phyloP scores from a whole-genome alignment of 2,888 invertebrate species.

The Metallyticus violacea region DNA sequence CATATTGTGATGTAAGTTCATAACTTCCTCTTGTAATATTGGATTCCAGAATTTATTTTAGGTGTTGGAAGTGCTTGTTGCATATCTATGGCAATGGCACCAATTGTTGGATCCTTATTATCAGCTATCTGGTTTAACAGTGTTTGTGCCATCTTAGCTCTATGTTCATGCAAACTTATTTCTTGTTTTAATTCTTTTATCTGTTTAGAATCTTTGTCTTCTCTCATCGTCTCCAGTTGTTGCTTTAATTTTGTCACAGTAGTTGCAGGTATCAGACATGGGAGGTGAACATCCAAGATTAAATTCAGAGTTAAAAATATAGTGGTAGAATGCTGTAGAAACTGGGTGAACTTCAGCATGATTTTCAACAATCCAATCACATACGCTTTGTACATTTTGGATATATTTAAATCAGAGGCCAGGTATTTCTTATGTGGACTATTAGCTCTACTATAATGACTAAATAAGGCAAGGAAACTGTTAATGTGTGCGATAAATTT shows the following conservation, averaged over 20 bases:
- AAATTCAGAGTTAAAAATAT: not conserved
- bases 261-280: not conserved
- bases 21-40: slow-evolving; percentile 1
- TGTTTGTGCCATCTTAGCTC: slow-evolving; percentile 9
- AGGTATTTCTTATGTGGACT: too few species aligned
- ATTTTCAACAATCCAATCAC: not conserved
- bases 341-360: not conserved
- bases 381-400: not conserved
- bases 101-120: not conserved
- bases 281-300: not conserved
- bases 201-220: not conserved
- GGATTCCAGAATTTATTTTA: not conserved
- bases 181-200: not conserved
- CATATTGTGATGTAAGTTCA: not conserved
- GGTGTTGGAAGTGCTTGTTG: not conserved
- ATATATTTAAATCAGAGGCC: not conserved
- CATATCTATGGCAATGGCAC: not conserved
- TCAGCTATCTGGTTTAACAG: not conserved
- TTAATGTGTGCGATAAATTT: not conserved
- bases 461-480: not conserved
- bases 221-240: not conserved
- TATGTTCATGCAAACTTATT: not conserved
- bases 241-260: not conserved
- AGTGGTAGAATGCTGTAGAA: not conserved
- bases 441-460: too few species aligned